Conservation (phyloP, 2,113 vertebrate species). For the Eupsittula cactorum region DNA sequence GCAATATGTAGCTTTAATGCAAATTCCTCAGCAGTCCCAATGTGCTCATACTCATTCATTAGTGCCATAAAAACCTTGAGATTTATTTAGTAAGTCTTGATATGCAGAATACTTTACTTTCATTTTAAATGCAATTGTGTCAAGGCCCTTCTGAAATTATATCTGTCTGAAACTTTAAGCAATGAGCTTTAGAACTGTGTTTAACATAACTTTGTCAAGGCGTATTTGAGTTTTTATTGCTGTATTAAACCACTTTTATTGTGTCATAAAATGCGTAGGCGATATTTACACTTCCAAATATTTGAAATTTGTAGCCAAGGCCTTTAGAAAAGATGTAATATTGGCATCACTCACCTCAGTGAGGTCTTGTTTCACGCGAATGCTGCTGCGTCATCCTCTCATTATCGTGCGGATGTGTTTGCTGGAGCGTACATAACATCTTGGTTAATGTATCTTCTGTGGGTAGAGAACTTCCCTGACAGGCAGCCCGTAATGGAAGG, state of each 20-base stretch:
- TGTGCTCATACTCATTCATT: slow-evolving; percentile 47
- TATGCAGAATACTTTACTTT: slow-evolving; percentile 39
- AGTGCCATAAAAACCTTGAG: slow-evolving; percentile 38
- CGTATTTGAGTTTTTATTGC: slow-evolving; percentile 60
- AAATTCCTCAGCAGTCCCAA: slow-evolving; percentile 28
- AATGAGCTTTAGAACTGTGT: slow-evolving; percentile 37
- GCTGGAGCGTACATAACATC: not conserved
- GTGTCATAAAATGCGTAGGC: slow-evolving; percentile 47
- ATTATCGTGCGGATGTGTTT: not conserved
- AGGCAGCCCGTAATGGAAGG: not conserved
- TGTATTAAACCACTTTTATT: slow-evolving; percentile 64
- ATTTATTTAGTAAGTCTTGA: slow-evolving; percentile 56
- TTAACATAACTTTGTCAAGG: slow-evolving; percentile 54
- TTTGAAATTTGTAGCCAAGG: slow-evolving; percentile 40
- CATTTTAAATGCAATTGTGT: slow-evolving; percentile 34
- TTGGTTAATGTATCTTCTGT: not conserved
- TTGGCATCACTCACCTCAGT: not conserved
- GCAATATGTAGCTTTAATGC: slow-evolving; percentile 12
- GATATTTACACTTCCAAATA: slow-evolving; percentile 67
- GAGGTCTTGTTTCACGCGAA: not conserved
- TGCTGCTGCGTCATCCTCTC: not conserved
- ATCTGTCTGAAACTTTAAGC: slow-evolving; percentile 15
- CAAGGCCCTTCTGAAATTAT: slow-evolving; percentile 40
- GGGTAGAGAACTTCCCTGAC: not conserved
- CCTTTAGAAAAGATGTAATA: slow-evolving; percentile 5